Evolutionary conservation across 2,797 vertebrate genomes (phyloP).

Genomic region (Muscicapa striata): DNA sequence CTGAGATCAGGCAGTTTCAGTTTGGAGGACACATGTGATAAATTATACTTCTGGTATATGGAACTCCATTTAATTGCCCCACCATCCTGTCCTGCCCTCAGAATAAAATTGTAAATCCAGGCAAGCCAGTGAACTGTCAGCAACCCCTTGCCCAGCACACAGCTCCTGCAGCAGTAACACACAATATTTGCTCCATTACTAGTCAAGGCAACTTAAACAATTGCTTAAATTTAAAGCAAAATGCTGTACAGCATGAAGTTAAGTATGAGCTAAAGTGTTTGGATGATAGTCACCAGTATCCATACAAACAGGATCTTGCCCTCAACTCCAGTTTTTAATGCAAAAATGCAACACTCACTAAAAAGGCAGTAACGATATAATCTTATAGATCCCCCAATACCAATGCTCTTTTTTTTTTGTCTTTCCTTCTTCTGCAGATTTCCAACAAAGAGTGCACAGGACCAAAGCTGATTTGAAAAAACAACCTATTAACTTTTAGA

Average conservation of each 20-base stretch:
- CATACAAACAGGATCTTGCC: background rate
- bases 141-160: background rate
- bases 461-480: background rate
- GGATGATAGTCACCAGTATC: background rate
- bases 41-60: background rate
- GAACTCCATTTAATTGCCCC: conserved; percentile 11
- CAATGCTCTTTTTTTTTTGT: background rate
- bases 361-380: background rate
- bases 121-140: conserved; percentile 2
- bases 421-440: background rate
- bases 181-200: background rate
- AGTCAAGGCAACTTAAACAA: background rate
- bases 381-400: background rate
- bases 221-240: background rate
- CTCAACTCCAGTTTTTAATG: background rate
- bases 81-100: conserved; percentile 6
- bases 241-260: background rate
- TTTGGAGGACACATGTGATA: background rate
- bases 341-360: background rate
- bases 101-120: background rate
- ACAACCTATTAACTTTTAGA: background rate
- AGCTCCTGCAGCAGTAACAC: background rate
- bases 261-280: background rate
- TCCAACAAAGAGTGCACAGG: background rate
- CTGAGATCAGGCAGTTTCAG: background rate